These are phyloP conservation scores for Drosophila neotestacea DNA, from an alignment of 2,888 invertebrate species.

Conservation along the genomic window DNA sequence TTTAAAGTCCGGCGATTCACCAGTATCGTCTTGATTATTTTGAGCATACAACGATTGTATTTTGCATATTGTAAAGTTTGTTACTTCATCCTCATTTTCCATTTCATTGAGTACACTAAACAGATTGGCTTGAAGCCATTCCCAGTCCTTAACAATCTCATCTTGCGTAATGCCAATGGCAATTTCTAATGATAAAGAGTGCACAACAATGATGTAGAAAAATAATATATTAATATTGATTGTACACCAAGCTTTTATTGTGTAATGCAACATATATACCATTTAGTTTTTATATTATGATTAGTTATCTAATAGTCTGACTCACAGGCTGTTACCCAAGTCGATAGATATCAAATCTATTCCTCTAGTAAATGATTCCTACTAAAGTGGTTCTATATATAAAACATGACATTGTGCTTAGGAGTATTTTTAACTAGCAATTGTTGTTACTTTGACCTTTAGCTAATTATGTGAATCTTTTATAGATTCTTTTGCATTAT, in stretches of 20 bases:
- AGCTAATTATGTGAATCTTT: neutral
- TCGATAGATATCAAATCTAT: neutral
- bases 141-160: constrained; percentile 97
- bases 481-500: neutral
- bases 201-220: neutral
- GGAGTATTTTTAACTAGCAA: too few species aligned
- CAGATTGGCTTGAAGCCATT: constrained; percentile 95
- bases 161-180: constrained; percentile 94
- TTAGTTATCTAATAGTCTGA: constrained; percentile 24
- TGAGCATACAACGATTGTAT: constrained; percentile 97
- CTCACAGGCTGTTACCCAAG: constrained; percentile 3
- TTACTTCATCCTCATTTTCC: constrained; percentile 96
- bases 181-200: constrained; percentile 88
- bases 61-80: constrained; percentile 98
- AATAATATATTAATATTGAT: neutral
- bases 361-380: neutral
- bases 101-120: constrained; percentile 94
- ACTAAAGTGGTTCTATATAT: neutral
- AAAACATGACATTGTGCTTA: neutral
- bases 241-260: constrained; percentile 4
- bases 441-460: too few species aligned
- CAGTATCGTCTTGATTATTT: constrained; percentile 85
- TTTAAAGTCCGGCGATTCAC: constrained; percentile 86
- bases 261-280: neutral
- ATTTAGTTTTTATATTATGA: neutral